phyloP scores from a whole-genome alignment of 2,113 vertebrate genomes.

The Zeus faber region DNA sequence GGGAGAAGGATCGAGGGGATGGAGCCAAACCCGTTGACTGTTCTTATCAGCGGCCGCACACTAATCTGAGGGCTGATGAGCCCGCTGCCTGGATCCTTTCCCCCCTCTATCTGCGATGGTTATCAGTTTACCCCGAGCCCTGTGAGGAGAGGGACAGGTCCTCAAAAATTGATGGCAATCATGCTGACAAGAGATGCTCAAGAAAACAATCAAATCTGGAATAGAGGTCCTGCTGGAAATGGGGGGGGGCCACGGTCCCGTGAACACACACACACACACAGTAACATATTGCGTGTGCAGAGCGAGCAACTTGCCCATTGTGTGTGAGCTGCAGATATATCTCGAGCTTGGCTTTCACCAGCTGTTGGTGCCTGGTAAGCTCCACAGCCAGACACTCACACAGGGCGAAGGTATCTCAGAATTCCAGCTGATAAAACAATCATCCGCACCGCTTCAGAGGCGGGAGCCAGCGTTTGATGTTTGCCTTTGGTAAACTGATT shows the following conservation, averaged over 20 bases:
- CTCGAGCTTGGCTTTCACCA: too few relatives aligned
- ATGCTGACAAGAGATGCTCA: slow-evolving; percentile 21
- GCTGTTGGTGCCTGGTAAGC: slow-evolving; percentile 37
- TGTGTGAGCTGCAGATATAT: too few relatives aligned
- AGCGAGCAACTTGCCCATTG: too few relatives aligned
- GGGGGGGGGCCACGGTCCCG: too few relatives aligned
- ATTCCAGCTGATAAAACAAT: slow-evolving; percentile 76
- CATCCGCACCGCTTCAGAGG: slow-evolving; percentile 55
- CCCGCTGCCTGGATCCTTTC: slow-evolving; percentile 41
- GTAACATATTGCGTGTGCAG: too few relatives aligned
- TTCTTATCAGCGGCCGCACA: slow-evolving; percentile 58
- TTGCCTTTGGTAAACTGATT: slow-evolving; percentile 63
- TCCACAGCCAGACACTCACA: slow-evolving; percentile 41
- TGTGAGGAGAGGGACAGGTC: slow-evolving; percentile 34
- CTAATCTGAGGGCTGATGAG: slow-evolving; percentile 49
- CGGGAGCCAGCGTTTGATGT: slow-evolving; percentile 62
- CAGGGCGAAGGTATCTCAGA: slow-evolving; percentile 50
- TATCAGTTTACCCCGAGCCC: slow-evolving; percentile 60
- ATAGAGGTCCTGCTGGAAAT: too few relatives aligned
- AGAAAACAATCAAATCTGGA: slow-evolving; percentile 14
- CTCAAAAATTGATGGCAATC: slow-evolving; percentile 40
- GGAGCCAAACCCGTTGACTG: slow-evolving; percentile 32
- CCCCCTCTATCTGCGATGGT: slow-evolving; percentile 44
- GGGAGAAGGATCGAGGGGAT: slow-evolving; percentile 4
- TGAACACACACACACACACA: too few relatives aligned